These are phyloP conservation scores for Molossus molossus DNA, from an alignment of 2,797 vertebrate species.

Conservation along the genomic window DNA sequence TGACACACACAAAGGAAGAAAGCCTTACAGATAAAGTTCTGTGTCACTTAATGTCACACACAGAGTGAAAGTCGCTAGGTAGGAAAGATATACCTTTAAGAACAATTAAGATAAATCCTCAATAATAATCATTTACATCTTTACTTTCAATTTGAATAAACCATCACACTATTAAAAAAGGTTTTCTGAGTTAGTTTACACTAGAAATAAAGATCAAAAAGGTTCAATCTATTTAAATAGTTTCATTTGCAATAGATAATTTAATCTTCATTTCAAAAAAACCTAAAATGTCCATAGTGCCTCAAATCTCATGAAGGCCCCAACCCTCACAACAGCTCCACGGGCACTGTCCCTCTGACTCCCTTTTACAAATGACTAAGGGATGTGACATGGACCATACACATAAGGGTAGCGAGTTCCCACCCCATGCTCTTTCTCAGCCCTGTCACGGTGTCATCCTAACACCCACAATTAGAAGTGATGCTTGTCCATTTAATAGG, in stretches of 20 bases:
- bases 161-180: neutral
- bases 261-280: constrained; percentile 21
- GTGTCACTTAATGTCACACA: neutral
- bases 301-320: neutral
- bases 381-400: neutral
- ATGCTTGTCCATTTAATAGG: neutral
- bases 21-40: neutral
- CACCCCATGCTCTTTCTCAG: neutral
- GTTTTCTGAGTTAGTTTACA: neutral
- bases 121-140: neutral
- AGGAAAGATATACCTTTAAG: neutral
- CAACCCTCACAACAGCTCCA: neutral
- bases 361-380: neutral
- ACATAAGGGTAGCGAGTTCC: neutral
- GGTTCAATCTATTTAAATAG: constrained; percentile 24
- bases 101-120: neutral
- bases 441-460: neutral
- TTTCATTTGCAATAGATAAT: constrained; percentile 10
- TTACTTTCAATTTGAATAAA: neutral
- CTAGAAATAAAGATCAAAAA: constrained; percentile 52
- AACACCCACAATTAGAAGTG: neutral
- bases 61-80: neutral
- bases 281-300: neutral
- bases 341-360: neutral
- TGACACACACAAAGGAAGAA: neutral